These are phyloP conservation scores for Loris lydekkerianus DNA, from an alignment of 2,797 vertebrate species.

Conservation along the genomic window DNA sequence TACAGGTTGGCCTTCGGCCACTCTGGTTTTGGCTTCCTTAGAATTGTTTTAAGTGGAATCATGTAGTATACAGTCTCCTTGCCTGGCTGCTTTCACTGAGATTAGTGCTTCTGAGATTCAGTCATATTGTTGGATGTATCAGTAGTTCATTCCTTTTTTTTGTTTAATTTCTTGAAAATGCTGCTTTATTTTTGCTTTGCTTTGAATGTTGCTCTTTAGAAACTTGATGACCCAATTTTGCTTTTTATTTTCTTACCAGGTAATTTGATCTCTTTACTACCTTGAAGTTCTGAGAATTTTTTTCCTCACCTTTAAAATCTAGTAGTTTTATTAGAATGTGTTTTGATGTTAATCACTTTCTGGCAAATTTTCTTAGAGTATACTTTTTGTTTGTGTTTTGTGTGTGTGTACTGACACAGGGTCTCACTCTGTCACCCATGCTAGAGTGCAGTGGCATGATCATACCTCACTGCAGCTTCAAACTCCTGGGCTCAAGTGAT, in stretches of 20 bases:
- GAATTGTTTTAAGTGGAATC: neutral
- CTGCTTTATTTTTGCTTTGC: constrained; percentile 7
- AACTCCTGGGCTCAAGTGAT: too few relatives aligned
- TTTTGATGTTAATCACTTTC: neutral
- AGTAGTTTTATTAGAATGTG: neutral
- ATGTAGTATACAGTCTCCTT: neutral
- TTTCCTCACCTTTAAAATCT: constrained; percentile 24
- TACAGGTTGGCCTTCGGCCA: neutral
- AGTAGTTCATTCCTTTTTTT: neutral
- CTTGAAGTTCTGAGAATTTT: constrained; percentile 12
- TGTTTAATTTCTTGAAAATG: constrained; percentile 48
- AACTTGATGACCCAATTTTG: neutral
- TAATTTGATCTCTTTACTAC: neutral
- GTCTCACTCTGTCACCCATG: neutral
- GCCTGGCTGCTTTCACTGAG: neutral
- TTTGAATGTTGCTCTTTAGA: constrained; percentile 50
- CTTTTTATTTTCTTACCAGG: neutral
- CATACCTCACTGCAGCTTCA: neutral
- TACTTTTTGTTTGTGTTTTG: neutral
- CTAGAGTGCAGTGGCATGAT: neutral
- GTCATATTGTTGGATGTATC: neutral
- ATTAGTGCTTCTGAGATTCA: neutral
- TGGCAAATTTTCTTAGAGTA: neutral
- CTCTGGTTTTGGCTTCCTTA: neutral
- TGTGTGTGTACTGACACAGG: neutral